Percentiles rank a stretch among this genome's conserved stretches.
phyloP scores from a whole-genome alignment of 2,797 vertebrate genomes.

The Danio tinwini region DNA sequence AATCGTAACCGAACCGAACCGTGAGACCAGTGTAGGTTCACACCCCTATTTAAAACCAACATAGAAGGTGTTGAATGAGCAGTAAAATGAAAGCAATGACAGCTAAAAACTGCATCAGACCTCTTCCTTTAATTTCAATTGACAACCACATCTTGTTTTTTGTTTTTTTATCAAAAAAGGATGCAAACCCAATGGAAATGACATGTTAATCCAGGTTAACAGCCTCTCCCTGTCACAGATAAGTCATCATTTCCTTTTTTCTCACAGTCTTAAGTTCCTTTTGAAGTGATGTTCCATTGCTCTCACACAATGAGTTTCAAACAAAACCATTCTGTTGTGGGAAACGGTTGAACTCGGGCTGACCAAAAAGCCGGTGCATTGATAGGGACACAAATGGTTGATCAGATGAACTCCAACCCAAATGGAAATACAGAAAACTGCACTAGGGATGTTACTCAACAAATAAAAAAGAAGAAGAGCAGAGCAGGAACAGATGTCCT shows the following conservation, averaged over 20 bases:
- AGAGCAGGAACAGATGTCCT: conserved; percentile 8
- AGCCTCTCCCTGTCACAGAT: conserved; percentile 43
- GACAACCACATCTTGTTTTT: conserved; percentile 34
- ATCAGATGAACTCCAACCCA: conserved; percentile 15
- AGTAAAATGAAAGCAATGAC: background rate
- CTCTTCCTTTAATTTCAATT: background rate
- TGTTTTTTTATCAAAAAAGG: conserved; percentile 33
- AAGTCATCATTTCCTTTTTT: conserved; percentile 64
- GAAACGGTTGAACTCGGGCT: conserved; percentile 43
- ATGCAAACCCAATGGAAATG: conserved; percentile 44
- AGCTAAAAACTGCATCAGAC: background rate
- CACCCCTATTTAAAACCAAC: too few species aligned
- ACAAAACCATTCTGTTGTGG: conserved; percentile 35
- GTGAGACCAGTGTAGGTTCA: too few species aligned
- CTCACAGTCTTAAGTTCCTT: conserved; percentile 65
- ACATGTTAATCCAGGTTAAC: conserved; percentile 53
- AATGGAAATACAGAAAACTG: conserved; percentile 30
- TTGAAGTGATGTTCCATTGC: conserved; percentile 50
- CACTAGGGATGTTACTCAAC: background rate
- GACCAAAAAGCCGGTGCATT: conserved; percentile 27
- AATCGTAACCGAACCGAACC: too few species aligned
- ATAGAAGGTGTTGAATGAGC: background rate
- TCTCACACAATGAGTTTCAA: conserved; percentile 40
- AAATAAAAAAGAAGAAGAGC: background rate
- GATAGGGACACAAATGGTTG: conserved; percentile 23